Evolutionary conservation across 2,888 invertebrate genomes (phyloP), one percentile per base, ranked within the genome.

Genomic region (Epinotia demarniana): DNA sequence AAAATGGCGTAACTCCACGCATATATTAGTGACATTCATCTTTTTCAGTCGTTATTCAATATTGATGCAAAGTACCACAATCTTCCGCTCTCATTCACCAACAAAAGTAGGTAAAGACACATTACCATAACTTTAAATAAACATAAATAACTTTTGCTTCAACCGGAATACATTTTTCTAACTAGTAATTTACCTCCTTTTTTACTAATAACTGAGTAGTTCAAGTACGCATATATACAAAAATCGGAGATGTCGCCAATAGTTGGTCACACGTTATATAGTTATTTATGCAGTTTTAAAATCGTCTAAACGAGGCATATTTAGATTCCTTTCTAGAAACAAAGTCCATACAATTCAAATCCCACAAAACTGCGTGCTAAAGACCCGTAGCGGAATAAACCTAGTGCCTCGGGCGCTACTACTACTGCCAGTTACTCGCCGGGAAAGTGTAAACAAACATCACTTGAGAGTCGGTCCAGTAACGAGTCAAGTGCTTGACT

Each of bases 101-200:
- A 70, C 70, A 70, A 71, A 75, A 75, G 70, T 71, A 75, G 70
- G 75, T 53, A 71, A 71, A 62, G 33, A 70, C 53, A 64, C 58
- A 75, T 75, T 75, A 70, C 13, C 74, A 75, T 75, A 75, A 64
- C 53, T 75, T 75, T 64, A 70, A 64, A 75, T 70, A 63, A 69
- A 39, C 58, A 74, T 74, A 70, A 75, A 64, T 64, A 64, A 64
- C 69, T 63, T 70, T 46, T 46, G 57, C 63, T 68, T 68, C 58
- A 64, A 75, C 70, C 74, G 49, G 74, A 69, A 69, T 63, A 69
- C 57, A 72, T 64, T 55, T 39, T 60, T 73, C 58, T 49, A 64
- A 8, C 46, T 67, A 16, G 39, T 23, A 39, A 53, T 70, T 75
- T 70, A 60, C 64, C 74, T 58, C 64, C 70, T 64, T 75, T 66